These are phyloP conservation scores for Garra rufa DNA, from an alignment of 2,113 vertebrate species.

Conservation along the genomic window DNA sequence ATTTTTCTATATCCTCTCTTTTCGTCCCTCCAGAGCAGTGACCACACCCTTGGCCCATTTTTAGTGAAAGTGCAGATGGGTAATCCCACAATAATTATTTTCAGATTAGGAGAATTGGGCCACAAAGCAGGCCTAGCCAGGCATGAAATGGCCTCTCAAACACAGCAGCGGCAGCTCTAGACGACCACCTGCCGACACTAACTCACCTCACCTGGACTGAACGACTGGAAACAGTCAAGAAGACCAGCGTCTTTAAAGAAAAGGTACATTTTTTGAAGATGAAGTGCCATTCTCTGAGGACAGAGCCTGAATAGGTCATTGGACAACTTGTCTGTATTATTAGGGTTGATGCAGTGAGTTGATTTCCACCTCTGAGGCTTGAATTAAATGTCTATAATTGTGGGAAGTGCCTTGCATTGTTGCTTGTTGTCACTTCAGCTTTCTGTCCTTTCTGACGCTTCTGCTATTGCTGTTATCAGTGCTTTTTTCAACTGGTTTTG, in stretches of 20 bases:
- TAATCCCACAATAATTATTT: constrained; percentile 84
- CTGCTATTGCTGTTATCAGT: neutral
- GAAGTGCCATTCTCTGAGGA: neutral
- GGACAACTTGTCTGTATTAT: neutral
- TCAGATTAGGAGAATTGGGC: constrained; percentile 77
- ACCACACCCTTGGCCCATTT: constrained; percentile 83
- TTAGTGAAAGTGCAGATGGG: constrained; percentile 76
- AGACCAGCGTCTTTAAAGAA: neutral
- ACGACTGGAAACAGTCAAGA: neutral
- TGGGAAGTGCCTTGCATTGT: too few species aligned
- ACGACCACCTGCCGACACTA: neutral
- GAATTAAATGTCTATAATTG: too few species aligned
- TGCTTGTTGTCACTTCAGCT: neutral
- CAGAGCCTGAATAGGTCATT: neutral
- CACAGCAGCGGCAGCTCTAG: constrained; percentile 29
- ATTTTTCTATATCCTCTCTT: constrained; percentile 73
- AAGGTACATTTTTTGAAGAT: neutral
- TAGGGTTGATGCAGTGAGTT: neutral
- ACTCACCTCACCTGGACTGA: constrained; percentile 41
- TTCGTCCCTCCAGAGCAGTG: constrained; percentile 67
- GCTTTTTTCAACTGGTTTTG: too few species aligned
- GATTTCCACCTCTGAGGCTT: too few species aligned
- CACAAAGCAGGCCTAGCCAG: constrained; percentile 79
- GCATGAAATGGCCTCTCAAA: constrained; percentile 80
- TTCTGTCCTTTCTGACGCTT: neutral